Percentiles rank a stretch among this genome's conserved stretches.
These are phyloP conservation scores for Proisotoma minuta DNA, from an alignment of 2,888 invertebrate genomes.

Conservation along the genomic window DNA sequence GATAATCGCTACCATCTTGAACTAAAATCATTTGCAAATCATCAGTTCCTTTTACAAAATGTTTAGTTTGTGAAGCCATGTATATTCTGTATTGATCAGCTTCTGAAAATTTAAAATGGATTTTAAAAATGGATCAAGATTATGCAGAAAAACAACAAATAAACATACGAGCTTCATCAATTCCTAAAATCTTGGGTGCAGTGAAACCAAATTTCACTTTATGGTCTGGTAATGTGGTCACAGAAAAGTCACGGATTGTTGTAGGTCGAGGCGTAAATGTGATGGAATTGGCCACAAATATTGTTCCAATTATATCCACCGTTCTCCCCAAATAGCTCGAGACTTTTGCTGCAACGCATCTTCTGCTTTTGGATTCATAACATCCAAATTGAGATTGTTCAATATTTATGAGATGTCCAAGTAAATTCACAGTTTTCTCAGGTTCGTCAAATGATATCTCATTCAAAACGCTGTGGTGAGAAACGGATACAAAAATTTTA, in stretches of 20 bases:
- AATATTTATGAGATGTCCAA: slow-evolving; percentile 22
- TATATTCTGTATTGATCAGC: slow-evolving; percentile 26
- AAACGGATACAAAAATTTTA: slow-evolving; percentile 22
- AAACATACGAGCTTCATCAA: slow-evolving; percentile 20
- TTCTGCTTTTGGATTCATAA: slow-evolving; percentile 20
- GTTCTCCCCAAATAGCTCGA: slow-evolving; percentile 24
- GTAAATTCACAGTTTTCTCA: slow-evolving; percentile 19
- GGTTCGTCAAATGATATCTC: slow-evolving; percentile 12
- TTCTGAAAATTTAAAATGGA: slow-evolving; percentile 11
- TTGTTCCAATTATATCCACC: slow-evolving; percentile 17
- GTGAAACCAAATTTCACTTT: slow-evolving; percentile 31
- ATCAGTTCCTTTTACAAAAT: slow-evolving; percentile 30
- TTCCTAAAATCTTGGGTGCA: slow-evolving; percentile 32
- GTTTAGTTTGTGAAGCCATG: slow-evolving; percentile 28
- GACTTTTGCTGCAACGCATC: slow-evolving; percentile 21
- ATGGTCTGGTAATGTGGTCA: slow-evolving; percentile 17
- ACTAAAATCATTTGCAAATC: slow-evolving; percentile 4
- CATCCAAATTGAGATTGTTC: slow-evolving; percentile 31
- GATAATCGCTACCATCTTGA: slow-evolving; percentile 11
- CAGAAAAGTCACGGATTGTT: slow-evolving; percentile 33
- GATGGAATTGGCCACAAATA: slow-evolving; percentile 24
- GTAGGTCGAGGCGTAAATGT: slow-evolving; percentile 32
- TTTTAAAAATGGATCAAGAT: not conserved
- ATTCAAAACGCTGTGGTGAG: not conserved
- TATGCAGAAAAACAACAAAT: not conserved